Percentiles rank a stretch among this genome's conserved stretches.
Evolutionary conservation across 2,113 vertebrate genomes (phyloP).

Genomic region (Ophthalmolycus amberensis): DNA sequence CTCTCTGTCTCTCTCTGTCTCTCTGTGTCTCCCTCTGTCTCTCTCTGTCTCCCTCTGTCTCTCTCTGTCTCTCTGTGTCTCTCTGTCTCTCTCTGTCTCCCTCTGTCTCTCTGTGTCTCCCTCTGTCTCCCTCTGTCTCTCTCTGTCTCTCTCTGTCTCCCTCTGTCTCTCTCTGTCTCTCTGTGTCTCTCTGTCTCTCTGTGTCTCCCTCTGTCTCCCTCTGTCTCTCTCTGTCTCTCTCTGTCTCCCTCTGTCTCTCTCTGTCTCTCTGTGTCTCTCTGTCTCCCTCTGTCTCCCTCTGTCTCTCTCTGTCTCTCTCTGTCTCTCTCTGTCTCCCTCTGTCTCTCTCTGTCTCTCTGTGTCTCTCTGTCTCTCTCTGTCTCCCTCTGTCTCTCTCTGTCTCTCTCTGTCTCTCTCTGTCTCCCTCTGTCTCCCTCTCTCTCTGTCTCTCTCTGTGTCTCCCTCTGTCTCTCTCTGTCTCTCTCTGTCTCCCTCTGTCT

Average conservation of each 20-base stretch:
- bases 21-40: slow-evolving; percentile 38
- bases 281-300: slow-evolving; percentile 45
- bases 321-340: too few relatives aligned
- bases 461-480: background rate
- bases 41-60: slow-evolving; percentile 39
- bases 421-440: slow-evolving; percentile 16
- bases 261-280: slow-evolving; percentile 43
- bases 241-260: slow-evolving; percentile 31
- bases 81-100: too few relatives aligned
- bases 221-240: slow-evolving; percentile 32
- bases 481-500: slow-evolving; percentile 30
- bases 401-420: background rate
- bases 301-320: too few relatives aligned
- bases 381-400: slow-evolving; percentile 31
- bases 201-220: background rate
- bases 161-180: slow-evolving; percentile 31
- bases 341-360: too few relatives aligned
- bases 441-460: slow-evolving; percentile 44
- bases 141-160: too few relatives aligned
- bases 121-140: slow-evolving; percentile 38
- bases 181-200: slow-evolving; percentile 44
- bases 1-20: slow-evolving; percentile 39
- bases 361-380: too few relatives aligned
- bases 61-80: background rate
- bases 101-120: too few relatives aligned